phyloP scores from a whole-genome alignment of 2,113 vertebrate species.

The Suncus etruscus region DNA sequence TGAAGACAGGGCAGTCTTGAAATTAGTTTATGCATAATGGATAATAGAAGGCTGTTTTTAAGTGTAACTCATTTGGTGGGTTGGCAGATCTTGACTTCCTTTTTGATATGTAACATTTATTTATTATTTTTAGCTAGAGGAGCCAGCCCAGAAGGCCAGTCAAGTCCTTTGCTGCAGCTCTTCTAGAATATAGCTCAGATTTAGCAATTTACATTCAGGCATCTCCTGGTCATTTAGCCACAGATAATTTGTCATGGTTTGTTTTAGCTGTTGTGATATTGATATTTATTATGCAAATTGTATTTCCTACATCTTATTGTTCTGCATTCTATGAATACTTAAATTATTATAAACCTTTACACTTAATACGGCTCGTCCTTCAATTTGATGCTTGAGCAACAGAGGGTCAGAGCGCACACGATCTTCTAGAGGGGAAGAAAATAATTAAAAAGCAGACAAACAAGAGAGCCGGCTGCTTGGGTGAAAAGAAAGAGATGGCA shows the following conservation, averaged over 20 bases:
- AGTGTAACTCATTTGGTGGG: slow-evolving; percentile 71
- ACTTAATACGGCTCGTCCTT: slow-evolving; percentile 84
- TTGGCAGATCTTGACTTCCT: slow-evolving; percentile 59
- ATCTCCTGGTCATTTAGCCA: slow-evolving; percentile 86
- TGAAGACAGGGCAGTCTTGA: slow-evolving; percentile 74
- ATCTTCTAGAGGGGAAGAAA: slow-evolving; percentile 52
- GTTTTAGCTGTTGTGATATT: slow-evolving; percentile 88
- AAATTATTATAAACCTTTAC: slow-evolving; percentile 86
- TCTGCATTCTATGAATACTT: slow-evolving; percentile 85
- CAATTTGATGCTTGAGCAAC: slow-evolving; percentile 78
- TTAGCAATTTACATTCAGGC: slow-evolving; percentile 82
- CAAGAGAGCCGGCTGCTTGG: background rate
- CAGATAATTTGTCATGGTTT: slow-evolving; percentile 88
- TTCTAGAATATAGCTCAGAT: slow-evolving; percentile 77
- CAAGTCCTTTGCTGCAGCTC: slow-evolving; percentile 60
- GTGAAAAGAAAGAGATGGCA: slow-evolving; percentile 41
- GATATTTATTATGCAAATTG: slow-evolving; percentile 91
- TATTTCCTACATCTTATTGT: slow-evolving; percentile 88
- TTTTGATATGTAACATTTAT: slow-evolving; percentile 58
- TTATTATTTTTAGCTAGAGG: slow-evolving; percentile 63
- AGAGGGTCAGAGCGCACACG: slow-evolving; percentile 62
- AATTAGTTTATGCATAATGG: slow-evolving; percentile 83
- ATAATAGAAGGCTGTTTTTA: slow-evolving; percentile 77
- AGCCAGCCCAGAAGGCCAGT: slow-evolving; percentile 66
- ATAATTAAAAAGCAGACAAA: slow-evolving; percentile 70